These are phyloP conservation scores for Macrochelys suwanniensis DNA, from an alignment of 2,797 vertebrate species.

Conservation along the genomic window DNA sequence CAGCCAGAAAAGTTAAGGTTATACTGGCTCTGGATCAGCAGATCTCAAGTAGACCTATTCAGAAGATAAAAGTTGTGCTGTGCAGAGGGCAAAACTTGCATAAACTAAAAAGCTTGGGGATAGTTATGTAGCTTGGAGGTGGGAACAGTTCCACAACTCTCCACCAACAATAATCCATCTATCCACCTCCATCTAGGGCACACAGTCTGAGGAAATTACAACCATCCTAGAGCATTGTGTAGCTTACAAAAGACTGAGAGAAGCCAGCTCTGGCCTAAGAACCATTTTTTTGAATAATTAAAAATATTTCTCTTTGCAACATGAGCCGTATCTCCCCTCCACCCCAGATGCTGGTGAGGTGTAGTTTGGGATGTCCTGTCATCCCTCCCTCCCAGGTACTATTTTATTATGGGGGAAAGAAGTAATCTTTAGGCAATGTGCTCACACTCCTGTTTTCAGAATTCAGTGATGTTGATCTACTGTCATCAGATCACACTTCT, in stretches of 20 bases:
- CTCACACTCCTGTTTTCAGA: neutral
- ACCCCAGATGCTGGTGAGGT: neutral
- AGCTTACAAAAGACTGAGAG: neutral
- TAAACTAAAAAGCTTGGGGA: neutral
- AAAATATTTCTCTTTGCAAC: neutral
- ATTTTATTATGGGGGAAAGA: neutral
- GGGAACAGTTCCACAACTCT: neutral
- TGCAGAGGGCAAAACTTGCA: neutral
- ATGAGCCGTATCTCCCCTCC: neutral
- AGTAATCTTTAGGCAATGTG: neutral
- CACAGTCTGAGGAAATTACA: neutral
- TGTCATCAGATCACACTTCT: neutral
- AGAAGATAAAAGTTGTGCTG: neutral
- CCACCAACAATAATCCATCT: neutral
- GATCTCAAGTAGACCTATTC: neutral
- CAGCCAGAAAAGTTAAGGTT: accelerated
- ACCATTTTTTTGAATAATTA: neutral
- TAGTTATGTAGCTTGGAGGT: neutral
- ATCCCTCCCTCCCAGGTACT: neutral
- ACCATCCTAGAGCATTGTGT: neutral
- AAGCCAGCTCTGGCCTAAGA: neutral
- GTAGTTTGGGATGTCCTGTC: neutral
- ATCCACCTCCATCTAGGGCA: neutral
- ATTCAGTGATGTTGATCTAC: neutral
- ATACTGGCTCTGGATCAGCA: neutral